Base-by-base conservation (phyloP, 2,113 vertebrate genomes). In the Monarcha castaneiventris region DNA sequence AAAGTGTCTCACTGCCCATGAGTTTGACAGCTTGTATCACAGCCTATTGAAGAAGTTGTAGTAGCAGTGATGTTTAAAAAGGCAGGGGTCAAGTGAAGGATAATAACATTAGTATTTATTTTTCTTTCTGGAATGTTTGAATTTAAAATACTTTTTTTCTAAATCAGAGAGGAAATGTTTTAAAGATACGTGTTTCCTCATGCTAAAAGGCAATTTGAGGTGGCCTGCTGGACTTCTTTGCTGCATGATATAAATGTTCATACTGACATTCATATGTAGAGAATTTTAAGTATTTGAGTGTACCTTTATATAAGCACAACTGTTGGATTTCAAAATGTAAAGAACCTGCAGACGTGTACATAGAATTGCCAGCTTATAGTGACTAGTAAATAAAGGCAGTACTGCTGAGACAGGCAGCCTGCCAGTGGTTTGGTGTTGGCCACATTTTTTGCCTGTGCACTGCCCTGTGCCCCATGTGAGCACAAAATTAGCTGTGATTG, bases 101-200 rank as follows among this genome's bases (percentile, higher is more conserved):
- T 46, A 30, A 8, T 15, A 46, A 19, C 9, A 7, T 62, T 29
- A 61, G 5, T 62, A 37, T 15, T 44, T 74, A 15, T 54, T 73
- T 85, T 75, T 68, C 30, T 30, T 86, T 74, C n/a, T 54, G 25
- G 37, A 79, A 64, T 41, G 26, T 30, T 72, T 88, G 48, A 23
- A 48, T 90, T 75, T 78, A 23, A 77, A 59, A 61, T 77, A 20
- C 9, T 5, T 54, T 6, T 44, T 71, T 46, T 48, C 48, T n/a
- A 46, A 25, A 30, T 68, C 10, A 29, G 33, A 61, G 17, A 23
- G 4, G 27, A 23, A 44, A 14, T 69, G 4, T 52, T 91, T 71
- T 61, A 46, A 46, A 83, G 52, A 13, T 62, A 11, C 1, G 0
- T 6, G 8, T 74, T 82, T 94, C 23, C 26, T 82, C 0, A 0